Conservation (phyloP, 2,888 invertebrate genomes). For the Eumerus sabulonum region DNA sequence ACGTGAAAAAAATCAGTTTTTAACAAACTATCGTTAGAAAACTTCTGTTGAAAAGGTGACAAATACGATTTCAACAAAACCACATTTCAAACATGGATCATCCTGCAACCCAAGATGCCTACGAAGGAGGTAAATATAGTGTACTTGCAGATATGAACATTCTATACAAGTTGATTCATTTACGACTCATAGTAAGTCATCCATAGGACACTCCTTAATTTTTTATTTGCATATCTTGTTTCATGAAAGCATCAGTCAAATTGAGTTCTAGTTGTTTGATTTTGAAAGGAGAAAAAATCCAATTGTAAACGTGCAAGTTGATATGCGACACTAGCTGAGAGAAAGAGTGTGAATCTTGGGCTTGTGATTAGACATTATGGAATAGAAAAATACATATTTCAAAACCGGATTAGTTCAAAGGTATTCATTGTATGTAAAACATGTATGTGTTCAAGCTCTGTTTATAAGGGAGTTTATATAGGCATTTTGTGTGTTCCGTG, state of each 20-base stretch:
- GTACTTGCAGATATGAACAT: slow-evolving; percentile 8
- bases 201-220: slow-evolving; percentile 52
- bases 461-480: no score
- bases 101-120: slow-evolving; percentile 24
- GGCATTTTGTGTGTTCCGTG: no score
- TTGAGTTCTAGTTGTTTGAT: no score
- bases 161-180: slow-evolving; percentile 4
- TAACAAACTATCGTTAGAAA: slow-evolving; percentile 12
- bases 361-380: no score
- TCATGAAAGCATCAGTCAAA: slow-evolving; percentile 21
- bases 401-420: neutral
- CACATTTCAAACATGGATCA: slow-evolving; percentile 40
- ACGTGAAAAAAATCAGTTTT: slow-evolving; percentile 23
- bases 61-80: slow-evolving; percentile 7
- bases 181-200: slow-evolving; percentile 5
- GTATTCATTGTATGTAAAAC: neutral
- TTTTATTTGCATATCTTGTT: slow-evolving; percentile 49
- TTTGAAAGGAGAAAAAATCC: no score
- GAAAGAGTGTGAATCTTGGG: no score
- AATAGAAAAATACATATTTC: no score
- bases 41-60: slow-evolving; percentile 6
- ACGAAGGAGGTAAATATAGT: slow-evolving; percentile 49
- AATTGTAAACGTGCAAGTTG: no score
- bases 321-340: no score
- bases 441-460: no score